Evolutionary conservation across 2,888 invertebrate species (phyloP), one percentile per base, ranked within the genome.

Genomic region (Pelosia muscerda): DNA sequence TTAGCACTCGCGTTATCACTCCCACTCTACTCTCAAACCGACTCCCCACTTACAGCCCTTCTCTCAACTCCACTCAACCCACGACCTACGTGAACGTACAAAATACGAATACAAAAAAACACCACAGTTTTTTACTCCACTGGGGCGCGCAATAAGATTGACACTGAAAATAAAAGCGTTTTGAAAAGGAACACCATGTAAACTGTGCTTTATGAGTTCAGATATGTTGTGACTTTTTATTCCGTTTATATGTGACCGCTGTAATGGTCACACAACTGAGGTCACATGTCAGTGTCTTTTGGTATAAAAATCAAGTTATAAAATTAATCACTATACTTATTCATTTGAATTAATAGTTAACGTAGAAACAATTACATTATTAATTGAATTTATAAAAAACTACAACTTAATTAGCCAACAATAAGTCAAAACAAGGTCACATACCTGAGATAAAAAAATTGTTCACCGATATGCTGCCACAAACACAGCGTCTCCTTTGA

Each of bases 381-480:
- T n/a, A 58, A 31, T 31, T 26, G 58, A 25, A 25, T 25, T 25
- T 25, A 58, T 8, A 8, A 42, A 42, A 42, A 42, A 42, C 42
- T 42, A 42, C 42, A 11, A 11, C 42, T 42, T 42, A 42, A 42
- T 8, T 42, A 42, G 42, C 10, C 42, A 42, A 3, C 4, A 42
- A 42, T 11, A 42, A 42, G 42, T 11, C 10, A 42, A 42, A 53
- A 53, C n/a, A 53, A 53, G 53, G 53, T 53, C 53, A 53, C 53
- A 53, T 59, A 59, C 59, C 38, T 59, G 38, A 59, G 53, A 59
- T 59, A 22, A 38, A 59, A 59, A 59, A 38, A 38, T 59, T 38
- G 59, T 59, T 59, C 38, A n/a, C 31, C 26, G 28, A 57, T 28
- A 28, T 25, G 28, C 28, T 31, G 28, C 31, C 9, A 57, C 57